These are phyloP conservation scores for Himalopsyche japonica DNA, from an alignment of 2,888 invertebrate species.

Conservation along the genomic window DNA sequence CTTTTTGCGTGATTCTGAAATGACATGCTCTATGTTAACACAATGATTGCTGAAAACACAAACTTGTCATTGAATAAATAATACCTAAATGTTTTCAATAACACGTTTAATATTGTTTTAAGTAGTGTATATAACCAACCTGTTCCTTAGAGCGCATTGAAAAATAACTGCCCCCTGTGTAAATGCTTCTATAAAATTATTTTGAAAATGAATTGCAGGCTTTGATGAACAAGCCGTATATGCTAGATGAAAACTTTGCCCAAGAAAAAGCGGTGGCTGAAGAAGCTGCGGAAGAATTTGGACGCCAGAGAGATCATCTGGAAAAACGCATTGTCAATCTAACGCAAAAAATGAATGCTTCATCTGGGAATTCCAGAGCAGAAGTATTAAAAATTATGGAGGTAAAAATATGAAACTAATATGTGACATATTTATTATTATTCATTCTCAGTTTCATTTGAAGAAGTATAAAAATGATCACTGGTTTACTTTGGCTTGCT, in stretches of 20 bases:
- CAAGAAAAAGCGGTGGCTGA: constrained; percentile 69
- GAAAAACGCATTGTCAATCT: constrained; percentile 63
- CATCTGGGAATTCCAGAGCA: constrained; percentile 54
- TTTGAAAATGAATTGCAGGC: not conserved
- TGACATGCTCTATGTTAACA: too few relatives aligned
- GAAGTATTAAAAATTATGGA: constrained; percentile 70
- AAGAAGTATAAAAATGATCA: constrained; percentile 12
- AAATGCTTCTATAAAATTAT: not conserved
- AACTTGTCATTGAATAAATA: too few relatives aligned
- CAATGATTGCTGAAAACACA: too few relatives aligned
- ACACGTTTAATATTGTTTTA: too few relatives aligned
- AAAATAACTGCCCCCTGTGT: too few relatives aligned
- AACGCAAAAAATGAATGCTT: constrained; percentile 50
- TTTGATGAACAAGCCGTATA: constrained; percentile 60
- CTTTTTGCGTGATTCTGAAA: too few relatives aligned
- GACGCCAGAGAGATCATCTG: constrained; percentile 80
- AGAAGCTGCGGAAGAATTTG: constrained; percentile 75
- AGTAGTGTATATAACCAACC: too few relatives aligned
- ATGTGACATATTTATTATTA: not conserved
- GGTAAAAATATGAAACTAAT: constrained; percentile 45
- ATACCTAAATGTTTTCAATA: too few relatives aligned
- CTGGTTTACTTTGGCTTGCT: constrained; percentile 26
- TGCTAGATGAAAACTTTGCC: constrained; percentile 69
- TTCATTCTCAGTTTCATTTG: not conserved
- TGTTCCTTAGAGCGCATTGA: too few relatives aligned